Percentiles rank a stretch among this genome's conserved stretches.
Conservation (phyloP, 2,888 invertebrate genomes). For the Platycheirus albimanus region DNA sequence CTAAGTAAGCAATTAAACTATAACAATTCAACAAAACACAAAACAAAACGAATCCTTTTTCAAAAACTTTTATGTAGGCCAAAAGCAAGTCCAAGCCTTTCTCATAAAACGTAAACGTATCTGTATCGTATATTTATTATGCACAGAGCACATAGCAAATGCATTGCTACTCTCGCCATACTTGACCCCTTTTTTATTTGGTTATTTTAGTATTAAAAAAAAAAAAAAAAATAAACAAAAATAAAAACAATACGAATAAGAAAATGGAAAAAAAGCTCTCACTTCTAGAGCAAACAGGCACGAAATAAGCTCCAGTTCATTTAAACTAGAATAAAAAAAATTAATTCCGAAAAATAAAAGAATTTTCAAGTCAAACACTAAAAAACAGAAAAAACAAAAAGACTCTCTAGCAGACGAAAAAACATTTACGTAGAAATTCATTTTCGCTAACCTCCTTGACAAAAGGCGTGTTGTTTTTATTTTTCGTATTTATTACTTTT, state of each 20-base stretch:
- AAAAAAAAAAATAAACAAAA: slow-evolving; percentile 25
- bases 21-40: slow-evolving; percentile 41
- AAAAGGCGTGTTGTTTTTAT: slow-evolving; percentile 45
- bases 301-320: slow-evolving; percentile 58
- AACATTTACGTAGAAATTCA: slow-evolving; percentile 8
- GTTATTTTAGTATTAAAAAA: slow-evolving; percentile 51
- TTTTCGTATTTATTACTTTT: slow-evolving; percentile 38
- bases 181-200: slow-evolving; percentile 71
- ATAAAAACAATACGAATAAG: too few species aligned
- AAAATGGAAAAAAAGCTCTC: slow-evolving; percentile 46
- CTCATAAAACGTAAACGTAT: slow-evolving; percentile 24
- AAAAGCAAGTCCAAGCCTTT: slow-evolving; percentile 60
- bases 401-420: slow-evolving; percentile 18
- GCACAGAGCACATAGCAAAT: slow-evolving; percentile 25
- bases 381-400: slow-evolving; percentile 21
- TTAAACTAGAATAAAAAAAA: slow-evolving; percentile 38
- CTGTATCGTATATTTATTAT: slow-evolving; percentile 18
- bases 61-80: slow-evolving; percentile 54
- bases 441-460: slow-evolving; percentile 25
- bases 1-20: slow-evolving; percentile 67
- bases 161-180: slow-evolving; percentile 53
- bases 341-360: slow-evolving; percentile 46
- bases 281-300: slow-evolving; percentile 3
- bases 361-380: slow-evolving; percentile 13
- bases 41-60: slow-evolving; percentile 11